These are phyloP conservation scores for Lota lota DNA, from an alignment of 2,113 vertebrate genomes.

Conservation along the genomic window DNA sequence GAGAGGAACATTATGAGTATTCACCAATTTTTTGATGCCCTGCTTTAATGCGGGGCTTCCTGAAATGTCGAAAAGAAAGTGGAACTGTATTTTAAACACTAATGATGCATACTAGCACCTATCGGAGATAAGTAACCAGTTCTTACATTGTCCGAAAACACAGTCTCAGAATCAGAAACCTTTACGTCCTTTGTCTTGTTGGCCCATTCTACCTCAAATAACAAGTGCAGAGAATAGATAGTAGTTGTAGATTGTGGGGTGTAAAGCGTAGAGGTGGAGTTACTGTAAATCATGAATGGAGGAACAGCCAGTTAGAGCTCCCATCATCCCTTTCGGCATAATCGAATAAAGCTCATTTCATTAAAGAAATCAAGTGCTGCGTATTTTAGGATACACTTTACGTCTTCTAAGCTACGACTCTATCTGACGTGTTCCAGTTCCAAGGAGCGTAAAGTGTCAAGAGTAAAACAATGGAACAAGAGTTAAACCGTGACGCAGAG, in stretches of 20 bases:
- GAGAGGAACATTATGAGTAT: slow-evolving; percentile 49
- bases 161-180: too few relatives aligned
- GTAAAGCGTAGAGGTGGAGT: background rate
- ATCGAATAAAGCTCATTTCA: background rate
- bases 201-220: too few relatives aligned
- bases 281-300: background rate
- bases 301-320: background rate
- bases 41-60: slow-evolving; percentile 4
- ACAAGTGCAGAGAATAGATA: background rate
- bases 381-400: background rate
- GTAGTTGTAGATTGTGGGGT: background rate
- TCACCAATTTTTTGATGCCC: slow-evolving; percentile 35
- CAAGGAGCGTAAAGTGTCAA: too few relatives aligned
- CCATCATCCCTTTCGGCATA: background rate
- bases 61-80: too few relatives aligned
- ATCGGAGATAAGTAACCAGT: too few relatives aligned
- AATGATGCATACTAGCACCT: too few relatives aligned
- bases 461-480: background rate
- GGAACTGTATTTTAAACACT: too few relatives aligned
- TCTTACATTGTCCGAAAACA: too few relatives aligned
- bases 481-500: too few relatives aligned
- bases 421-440: background rate
- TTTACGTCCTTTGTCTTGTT: too few relatives aligned
- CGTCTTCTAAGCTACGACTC: too few relatives aligned
- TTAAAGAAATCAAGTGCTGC: background rate